Evolutionary conservation across 2,888 invertebrate species (phyloP), one percentile per base, ranked within the genome.

Genomic region (Spicauda simplicius): DNA sequence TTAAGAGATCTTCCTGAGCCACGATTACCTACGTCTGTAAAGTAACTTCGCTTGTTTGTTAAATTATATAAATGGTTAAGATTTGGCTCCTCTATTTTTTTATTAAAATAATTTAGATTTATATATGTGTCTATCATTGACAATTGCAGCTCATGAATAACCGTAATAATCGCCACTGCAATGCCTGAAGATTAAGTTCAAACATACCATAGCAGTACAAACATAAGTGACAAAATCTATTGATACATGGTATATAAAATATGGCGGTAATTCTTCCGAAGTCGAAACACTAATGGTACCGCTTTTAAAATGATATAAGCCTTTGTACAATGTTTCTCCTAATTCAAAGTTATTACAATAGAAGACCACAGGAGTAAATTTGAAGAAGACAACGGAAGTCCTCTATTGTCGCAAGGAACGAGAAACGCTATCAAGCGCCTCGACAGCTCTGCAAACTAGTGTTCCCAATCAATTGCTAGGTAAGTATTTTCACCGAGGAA

Each of bases 391-490:
- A 67, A 73, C 74, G 67, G 73, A 77, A 79, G 78, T 77, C 77
- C 79, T 79, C 78, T 74, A 77, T 83, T 79, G 78, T 81, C 78
- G 79, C 76, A 80, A 74, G 76, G 81, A 72, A 77, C 74, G 74
- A 73, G 77, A 75, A 78, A 71, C 75, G 77, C 79, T 79, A 82
- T 81, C 82, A 79, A 78, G 74, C 78, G 80, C 78, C 67, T 89
- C 87, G 78, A 90, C 79, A 82, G 89, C 88, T 88, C 80, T 85
- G 90, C 81, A 89, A 90, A 90, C 87, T 68, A 50, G 71, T 71
- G 71, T 68, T 72, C 69, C 68, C 71, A 76, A 76, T 75, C 74
- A 71, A 73, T 75, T 73, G 70, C 73, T 69, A 25, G 61, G 37
- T 61, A 71, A 74, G 73, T 82, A 81, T 85, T 84, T 84, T 80